Evolutionary conservation across 2,113 vertebrate genomes (phyloP).

Genomic region (Gadus chalcogrammus): DNA sequence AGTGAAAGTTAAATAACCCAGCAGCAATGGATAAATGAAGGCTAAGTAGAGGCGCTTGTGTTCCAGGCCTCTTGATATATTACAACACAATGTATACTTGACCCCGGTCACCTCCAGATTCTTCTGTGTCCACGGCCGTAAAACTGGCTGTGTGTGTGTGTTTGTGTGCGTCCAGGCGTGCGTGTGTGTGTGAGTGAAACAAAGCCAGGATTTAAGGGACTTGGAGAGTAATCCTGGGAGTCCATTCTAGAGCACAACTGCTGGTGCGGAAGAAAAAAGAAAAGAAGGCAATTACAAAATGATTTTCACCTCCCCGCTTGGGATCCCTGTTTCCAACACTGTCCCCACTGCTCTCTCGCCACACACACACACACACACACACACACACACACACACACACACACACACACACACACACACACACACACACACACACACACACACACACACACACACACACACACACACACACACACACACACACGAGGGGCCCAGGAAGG

Average conservation of each 20-base stretch:
- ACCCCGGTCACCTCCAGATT: no score
- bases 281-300: slow-evolving; percentile 55
- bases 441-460: slow-evolving; percentile 33
- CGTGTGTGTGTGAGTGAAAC: slow-evolving; percentile 32
- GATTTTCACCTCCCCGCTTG: slow-evolving; percentile 58
- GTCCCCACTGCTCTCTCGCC: not conserved
- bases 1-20: no score
- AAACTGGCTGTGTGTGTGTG: no score
- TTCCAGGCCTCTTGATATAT: no score
- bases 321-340: slow-evolving; percentile 27
- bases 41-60: no score
- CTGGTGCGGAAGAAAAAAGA: slow-evolving; percentile 16
- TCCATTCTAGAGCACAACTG: slow-evolving; percentile 42
- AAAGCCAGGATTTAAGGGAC: slow-evolving; percentile 49
- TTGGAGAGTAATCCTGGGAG: slow-evolving; percentile 51
- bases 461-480: slow-evolving; percentile 37
- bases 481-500: slow-evolving; percentile 26
- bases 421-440: slow-evolving; percentile 33
- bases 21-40: no score
- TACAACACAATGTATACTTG: no score
- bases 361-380: slow-evolving; percentile 36
- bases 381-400: slow-evolving; percentile 28
- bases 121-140: no score
- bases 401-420: slow-evolving; percentile 29
- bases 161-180: no score